These are phyloP conservation scores for Crypturellus tataupa DNA, from an alignment of 2,797 vertebrate species.

Conservation along the genomic window DNA sequence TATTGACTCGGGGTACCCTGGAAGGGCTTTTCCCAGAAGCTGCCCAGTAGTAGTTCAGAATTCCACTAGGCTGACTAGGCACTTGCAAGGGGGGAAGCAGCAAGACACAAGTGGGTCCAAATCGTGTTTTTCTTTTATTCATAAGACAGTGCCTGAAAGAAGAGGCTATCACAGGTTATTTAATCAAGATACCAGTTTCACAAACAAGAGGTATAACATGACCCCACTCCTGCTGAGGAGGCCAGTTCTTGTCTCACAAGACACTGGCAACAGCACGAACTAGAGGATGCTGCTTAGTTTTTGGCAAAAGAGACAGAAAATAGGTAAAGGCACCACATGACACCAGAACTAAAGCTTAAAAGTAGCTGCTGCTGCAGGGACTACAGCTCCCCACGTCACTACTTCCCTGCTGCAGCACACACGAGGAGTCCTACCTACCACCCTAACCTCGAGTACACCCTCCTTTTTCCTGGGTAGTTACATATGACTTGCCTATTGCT, in stretches of 20 bases:
- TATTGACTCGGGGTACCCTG: accelerated
- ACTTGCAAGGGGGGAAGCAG: neutral
- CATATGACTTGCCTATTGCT: neutral
- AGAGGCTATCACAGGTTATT: neutral
- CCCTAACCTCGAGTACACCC: neutral
- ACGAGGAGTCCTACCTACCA: neutral
- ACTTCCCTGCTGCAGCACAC: neutral
- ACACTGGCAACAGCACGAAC: neutral
- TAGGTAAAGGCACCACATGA: neutral
- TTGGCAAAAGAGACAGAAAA: neutral
- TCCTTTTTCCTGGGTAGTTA: neutral
- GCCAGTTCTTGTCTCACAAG: neutral
- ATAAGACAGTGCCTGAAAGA: neutral
- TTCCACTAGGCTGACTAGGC: neutral
- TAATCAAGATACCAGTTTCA: neutral
- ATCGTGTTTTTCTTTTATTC: neutral
- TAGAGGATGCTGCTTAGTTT: neutral
- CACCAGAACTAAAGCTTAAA: neutral
- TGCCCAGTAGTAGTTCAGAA: neutral
- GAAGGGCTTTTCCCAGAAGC: neutral
- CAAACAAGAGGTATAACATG: neutral
- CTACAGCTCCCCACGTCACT: neutral
- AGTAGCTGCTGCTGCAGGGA: neutral
- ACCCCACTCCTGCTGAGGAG: neutral
- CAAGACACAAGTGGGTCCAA: neutral